Conservation (phyloP, 2,113 vertebrate species). For the Chaenocephalus aceratus region DNA sequence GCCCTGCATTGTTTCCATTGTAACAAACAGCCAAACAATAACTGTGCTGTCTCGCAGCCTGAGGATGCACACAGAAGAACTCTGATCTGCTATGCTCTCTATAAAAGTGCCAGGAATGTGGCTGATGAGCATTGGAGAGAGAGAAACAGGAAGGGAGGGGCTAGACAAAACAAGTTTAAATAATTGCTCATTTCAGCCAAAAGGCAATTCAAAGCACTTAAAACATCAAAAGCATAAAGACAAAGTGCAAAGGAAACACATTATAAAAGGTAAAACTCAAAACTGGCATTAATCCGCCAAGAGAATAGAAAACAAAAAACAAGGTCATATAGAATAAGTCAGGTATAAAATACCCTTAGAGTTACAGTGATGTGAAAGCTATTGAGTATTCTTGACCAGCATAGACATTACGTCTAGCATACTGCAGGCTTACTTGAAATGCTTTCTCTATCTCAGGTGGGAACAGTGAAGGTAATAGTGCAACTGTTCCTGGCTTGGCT, state of each 20-base stretch:
- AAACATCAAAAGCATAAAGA: too few species aligned
- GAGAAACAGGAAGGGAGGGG: not conserved
- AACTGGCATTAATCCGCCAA: too few species aligned
- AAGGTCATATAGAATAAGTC: too few species aligned
- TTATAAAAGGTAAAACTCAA: too few species aligned
- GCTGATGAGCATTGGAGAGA: conserved; percentile 41
- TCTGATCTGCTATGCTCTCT: conserved; percentile 63
- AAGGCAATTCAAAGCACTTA: too few species aligned
- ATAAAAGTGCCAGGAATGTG: conserved; percentile 50
- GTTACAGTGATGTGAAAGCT: too few species aligned
- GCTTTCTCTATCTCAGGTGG: conserved; percentile 13
- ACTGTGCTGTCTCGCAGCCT: conserved; percentile 34
- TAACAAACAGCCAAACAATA: conserved; percentile 45
- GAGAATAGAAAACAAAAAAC: too few species aligned
- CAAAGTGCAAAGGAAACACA: too few species aligned
- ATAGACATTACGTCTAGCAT: not conserved
- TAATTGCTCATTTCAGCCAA: too few species aligned
- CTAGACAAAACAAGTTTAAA: too few species aligned
- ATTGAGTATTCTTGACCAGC: not conserved
- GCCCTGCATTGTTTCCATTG: conserved; percentile 16
- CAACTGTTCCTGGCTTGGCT: conserved; percentile 7
- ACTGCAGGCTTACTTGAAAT: not conserved
- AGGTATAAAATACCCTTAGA: too few species aligned
- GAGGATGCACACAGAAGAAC: conserved; percentile 29
- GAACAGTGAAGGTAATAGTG: conserved; percentile 1